phyloP scores from a whole-genome alignment of 2,888 invertebrate genomes.

The Callyntrura guangdongensis region DNA sequence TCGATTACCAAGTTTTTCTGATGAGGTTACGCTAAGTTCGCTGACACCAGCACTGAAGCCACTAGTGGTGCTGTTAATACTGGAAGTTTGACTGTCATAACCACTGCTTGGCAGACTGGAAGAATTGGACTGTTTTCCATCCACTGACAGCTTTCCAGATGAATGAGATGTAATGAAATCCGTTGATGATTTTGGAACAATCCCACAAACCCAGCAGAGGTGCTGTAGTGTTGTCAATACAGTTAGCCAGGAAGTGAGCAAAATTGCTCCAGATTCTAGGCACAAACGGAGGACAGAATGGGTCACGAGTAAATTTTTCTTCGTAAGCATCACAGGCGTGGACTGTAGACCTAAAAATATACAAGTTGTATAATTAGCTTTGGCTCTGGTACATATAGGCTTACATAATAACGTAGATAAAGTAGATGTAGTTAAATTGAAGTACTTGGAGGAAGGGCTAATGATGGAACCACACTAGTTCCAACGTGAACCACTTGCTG shows the following conservation, averaged over 20 bases:
- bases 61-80: slow-evolving; percentile 68
- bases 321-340: slow-evolving; percentile 96
- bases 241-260: slow-evolving; percentile 98
- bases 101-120: slow-evolving; percentile 70
- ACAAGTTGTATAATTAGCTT: slow-evolving; percentile 1
- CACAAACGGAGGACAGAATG: slow-evolving; percentile 95
- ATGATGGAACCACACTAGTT: slow-evolving; percentile 87
- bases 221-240: slow-evolving; percentile 97
- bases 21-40: slow-evolving; percentile 68
- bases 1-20: slow-evolving; percentile 63
- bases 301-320: slow-evolving; percentile 99
- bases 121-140: slow-evolving; percentile 71
- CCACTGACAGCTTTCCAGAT: slow-evolving; percentile 65
- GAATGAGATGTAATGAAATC: slow-evolving; percentile 82
- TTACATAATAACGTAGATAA: background rate
- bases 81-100: slow-evolving; percentile 73
- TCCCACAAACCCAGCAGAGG: slow-evolving; percentile 85
- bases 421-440: background rate
- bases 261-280: slow-evolving; percentile 95
- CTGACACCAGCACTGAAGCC: slow-evolving; percentile 68
- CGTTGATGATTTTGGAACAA: slow-evolving; percentile 83
- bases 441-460: slow-evolving; percentile 82
- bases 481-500: slow-evolving; percentile 99
- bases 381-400: background rate
- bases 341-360: slow-evolving; percentile 77